Percentiles rank a stretch among this genome's conserved stretches.
Evolutionary conservation across 2,888 invertebrate genomes (phyloP).

Genomic region (Eristalinus sepulchralis): DNA sequence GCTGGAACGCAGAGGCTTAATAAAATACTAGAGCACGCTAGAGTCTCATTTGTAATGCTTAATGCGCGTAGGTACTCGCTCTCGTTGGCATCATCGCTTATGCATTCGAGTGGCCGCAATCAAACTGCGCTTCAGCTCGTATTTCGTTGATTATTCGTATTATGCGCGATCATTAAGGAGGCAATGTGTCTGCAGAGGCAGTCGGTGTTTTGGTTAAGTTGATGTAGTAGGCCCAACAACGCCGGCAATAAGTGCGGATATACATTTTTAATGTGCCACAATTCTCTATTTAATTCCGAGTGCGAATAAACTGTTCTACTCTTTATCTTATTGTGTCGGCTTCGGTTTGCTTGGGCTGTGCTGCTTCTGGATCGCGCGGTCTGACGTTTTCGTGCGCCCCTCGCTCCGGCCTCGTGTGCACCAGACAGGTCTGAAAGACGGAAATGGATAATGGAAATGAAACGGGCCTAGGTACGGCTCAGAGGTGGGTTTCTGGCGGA

Average conservation of each 20-base stretch:
- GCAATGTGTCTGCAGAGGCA: conserved; percentile 30
- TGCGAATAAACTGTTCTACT: conserved; percentile 51
- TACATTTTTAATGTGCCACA: conserved; percentile 66
- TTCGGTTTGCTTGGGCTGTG: not conserved
- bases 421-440: conserved; percentile 34
- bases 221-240: not conserved
- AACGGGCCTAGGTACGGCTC: not conserved
- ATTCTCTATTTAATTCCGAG: conserved; percentile 63
- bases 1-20: conserved; percentile 9
- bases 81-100: conserved; percentile 37
- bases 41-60: conserved; percentile 65
- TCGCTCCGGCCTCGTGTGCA: not conserved
- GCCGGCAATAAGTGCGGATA: conserved; percentile 48
- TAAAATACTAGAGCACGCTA: conserved; percentile 61
- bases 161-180: conserved; percentile 55
- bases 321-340: conserved; percentile 25
- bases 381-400: not conserved
- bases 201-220: conserved; percentile 16
- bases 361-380: not conserved
- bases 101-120: conserved; percentile 55
- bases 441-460: conserved; percentile 43
- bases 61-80: conserved; percentile 47
- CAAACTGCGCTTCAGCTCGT: conserved; percentile 43
- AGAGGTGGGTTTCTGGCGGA: not conserved
- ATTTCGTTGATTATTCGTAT: conserved; percentile 57